Base-by-base conservation (phyloP, 1,140 invertebrate species). In the Neuroterus valhalla region DNA sequence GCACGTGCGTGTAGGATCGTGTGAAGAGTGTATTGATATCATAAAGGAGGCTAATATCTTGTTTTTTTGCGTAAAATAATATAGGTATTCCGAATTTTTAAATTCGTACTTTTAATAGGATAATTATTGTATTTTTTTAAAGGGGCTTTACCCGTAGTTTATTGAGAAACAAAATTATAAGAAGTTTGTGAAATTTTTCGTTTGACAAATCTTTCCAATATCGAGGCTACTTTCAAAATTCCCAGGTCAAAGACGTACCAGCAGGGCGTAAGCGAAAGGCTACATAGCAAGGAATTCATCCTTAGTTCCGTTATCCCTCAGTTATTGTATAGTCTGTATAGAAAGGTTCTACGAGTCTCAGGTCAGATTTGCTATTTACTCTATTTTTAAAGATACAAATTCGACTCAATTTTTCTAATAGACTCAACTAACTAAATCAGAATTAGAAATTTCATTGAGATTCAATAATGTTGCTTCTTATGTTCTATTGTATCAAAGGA, bases 161-260 rank as follows among this genome's bases (percentile, higher is more conserved):
- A 38, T 8, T 38, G 31, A 38, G 1, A 38, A 38, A 38, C 5
- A 38, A 38, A 38, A 38, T 38, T 8, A 38, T 1, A 38, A 38
- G 10, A 38, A 38, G 31, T 38, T 38, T 4, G 31, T 2, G 8
- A 38, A 8, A 10, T 38, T 38, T 38, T 38, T 38, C 10, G 48
- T 50, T n/a, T n/a, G 46, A 26, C 23, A 14, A 5, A 62, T 4
- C 14, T 6, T 55, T 55, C 31, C n/a, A 38, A 26, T n/a, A 62
- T 31, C 31, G 12, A 21, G 14, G 23, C 14, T 62, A 62, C 55
- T 31, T 62, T 62, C 26, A 15, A 15, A 62, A 31, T 62, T 62
- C 23, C 14, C 55, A 62, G 55, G 55, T 62, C 55, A 62, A 62
- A 62, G 55, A 62, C 55, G 55, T 62, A 31, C 31, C 55, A 62